Evolutionary conservation across 2,797 vertebrate genomes (phyloP).

Genomic region (Arnoldichthys spilopterus): DNA sequence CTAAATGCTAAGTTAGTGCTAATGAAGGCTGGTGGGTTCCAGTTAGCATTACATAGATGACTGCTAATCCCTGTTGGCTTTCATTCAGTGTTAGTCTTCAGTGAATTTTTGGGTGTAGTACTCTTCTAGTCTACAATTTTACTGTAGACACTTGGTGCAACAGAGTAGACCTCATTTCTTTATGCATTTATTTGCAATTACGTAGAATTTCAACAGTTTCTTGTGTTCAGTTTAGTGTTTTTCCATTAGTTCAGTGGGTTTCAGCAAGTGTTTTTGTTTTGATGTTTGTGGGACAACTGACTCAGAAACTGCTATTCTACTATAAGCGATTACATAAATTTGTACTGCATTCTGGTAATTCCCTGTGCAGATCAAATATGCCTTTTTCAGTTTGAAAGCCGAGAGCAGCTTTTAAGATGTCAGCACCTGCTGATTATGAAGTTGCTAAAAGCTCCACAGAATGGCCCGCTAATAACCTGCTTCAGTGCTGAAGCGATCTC

Average conservation of each 20-base stretch:
- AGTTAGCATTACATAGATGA: conserved; percentile 3
- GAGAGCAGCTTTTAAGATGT: conserved; percentile 82
- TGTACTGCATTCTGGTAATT: conserved; percentile 50
- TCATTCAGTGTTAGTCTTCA: background rate
- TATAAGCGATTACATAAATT: conserved; percentile 49
- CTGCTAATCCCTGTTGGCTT: conserved; percentile 2
- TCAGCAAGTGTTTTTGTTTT: background rate
- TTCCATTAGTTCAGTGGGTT: background rate
- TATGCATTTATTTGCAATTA: background rate
- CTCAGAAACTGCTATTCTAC: conserved; percentile 36
- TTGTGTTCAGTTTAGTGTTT: background rate
- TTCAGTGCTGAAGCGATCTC: conserved; percentile 38
- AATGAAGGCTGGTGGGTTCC: background rate
- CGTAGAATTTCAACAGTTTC: background rate
- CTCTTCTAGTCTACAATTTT: background rate
- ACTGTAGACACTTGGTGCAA: background rate
- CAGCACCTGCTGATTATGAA: conserved; percentile 69
- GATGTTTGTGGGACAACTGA: conserved; percentile 25
- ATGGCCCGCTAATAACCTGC: conserved; percentile 57
- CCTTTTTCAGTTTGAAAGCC: conserved; percentile 73
- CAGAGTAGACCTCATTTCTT: too few species aligned
- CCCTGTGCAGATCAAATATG: conserved; percentile 47
- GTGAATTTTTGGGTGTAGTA: background rate
- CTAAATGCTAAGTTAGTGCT: background rate
- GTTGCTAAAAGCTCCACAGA: conserved; percentile 79